Evolutionary conservation across 2,113 vertebrate genomes (phyloP).

Genomic region (Stomatorhinus ivindoensis): DNA sequence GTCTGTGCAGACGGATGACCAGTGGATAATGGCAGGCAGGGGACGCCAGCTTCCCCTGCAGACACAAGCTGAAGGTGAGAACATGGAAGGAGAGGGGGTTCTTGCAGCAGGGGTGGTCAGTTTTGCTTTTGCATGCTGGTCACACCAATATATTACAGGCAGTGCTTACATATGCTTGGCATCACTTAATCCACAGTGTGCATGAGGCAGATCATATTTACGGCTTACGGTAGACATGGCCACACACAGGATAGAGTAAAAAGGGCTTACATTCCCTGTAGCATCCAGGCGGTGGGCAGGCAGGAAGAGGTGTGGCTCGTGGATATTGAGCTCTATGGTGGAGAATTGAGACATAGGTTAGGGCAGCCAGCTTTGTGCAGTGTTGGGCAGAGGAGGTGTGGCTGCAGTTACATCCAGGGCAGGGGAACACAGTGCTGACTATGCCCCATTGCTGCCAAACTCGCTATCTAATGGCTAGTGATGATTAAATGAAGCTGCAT

Average conservation of each 20-base stretch:
- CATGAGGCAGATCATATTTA: not conserved
- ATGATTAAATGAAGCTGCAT: too few relatives aligned
- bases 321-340: conserved; percentile 53
- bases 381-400: not conserved
- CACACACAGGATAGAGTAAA: conserved; percentile 22
- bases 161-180: not conserved
- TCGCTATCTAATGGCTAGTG: not conserved
- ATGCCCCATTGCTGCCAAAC: not conserved
- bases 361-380: conserved; percentile 12
- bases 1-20: conserved; percentile 53
- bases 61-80: conserved; percentile 13
- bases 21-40: conserved; percentile 61
- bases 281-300: conserved; percentile 48
- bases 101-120: not conserved
- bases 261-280: conserved; percentile 49
- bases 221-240: not conserved
- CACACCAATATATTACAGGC: not conserved
- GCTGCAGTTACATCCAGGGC: not conserved
- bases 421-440: not conserved
- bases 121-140: not conserved
- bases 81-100: not conserved
- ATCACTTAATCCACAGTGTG: not conserved
- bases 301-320: conserved; percentile 40
- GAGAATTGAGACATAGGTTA: conserved; percentile 49
- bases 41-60: conserved; percentile 44